These are phyloP conservation scores for Ia io DNA, from an alignment of 2,113 vertebrate species.

Conservation along the genomic window DNA sequence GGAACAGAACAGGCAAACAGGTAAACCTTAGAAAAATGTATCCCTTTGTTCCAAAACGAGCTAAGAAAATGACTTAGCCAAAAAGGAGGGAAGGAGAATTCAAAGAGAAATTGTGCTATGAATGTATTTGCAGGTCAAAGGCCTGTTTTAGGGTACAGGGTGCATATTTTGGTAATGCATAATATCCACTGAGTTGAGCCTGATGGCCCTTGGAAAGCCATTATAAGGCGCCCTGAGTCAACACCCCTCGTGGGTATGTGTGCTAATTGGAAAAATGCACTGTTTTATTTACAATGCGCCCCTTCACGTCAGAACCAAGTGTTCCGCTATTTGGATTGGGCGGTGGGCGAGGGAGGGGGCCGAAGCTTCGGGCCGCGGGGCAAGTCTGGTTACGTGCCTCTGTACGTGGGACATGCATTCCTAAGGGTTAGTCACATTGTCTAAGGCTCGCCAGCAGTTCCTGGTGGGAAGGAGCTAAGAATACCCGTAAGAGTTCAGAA, in stretches of 20 bases:
- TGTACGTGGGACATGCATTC: neutral
- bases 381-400: neutral
- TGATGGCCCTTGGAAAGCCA: slow-evolving; percentile 83
- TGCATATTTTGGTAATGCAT: slow-evolving; percentile 72
- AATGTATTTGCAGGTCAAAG: slow-evolving; percentile 72
- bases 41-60: slow-evolving; percentile 61
- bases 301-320: slow-evolving; percentile 72
- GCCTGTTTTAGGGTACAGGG: slow-evolving; percentile 61
- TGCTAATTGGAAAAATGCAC: slow-evolving; percentile 81
- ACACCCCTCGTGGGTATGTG: slow-evolving; percentile 78
- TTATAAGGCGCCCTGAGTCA: slow-evolving; percentile 83
- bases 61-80: slow-evolving; percentile 75
- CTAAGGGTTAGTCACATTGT: neutral
- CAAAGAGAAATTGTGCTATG: slow-evolving; percentile 60
- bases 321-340: slow-evolving; percentile 5
- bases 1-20: neutral
- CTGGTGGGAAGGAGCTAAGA: neutral
- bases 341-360: neutral
- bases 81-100: slow-evolving; percentile 64
- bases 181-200: slow-evolving; percentile 69
- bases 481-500: neutral
- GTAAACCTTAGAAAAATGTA: slow-evolving; percentile 55
- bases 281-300: slow-evolving; percentile 79
- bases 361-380: neutral
- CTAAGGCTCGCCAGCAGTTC: neutral